Evolutionary conservation across 2,113 vertebrate genomes (phyloP), one percentile per base, ranked within the genome.

Genomic region (Odontophorus gujanensis): DNA sequence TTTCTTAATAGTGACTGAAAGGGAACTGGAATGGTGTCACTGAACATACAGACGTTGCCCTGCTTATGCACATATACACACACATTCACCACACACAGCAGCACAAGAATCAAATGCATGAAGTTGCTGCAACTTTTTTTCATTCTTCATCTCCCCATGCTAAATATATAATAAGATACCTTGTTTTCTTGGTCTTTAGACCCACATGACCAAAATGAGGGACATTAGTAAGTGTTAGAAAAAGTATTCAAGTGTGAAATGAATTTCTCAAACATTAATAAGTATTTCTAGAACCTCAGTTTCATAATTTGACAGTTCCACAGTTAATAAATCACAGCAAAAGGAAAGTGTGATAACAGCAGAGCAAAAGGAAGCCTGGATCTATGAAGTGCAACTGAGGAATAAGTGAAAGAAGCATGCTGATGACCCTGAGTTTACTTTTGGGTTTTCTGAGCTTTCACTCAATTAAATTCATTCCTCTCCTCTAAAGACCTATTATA

Each of bases 291-390:
- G 95, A 96, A 92, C 93, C 88, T 95, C 81, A 68, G 40, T 93
- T 94, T 96, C 91, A 67, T 95, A 82, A 92, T 97, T 92, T 87
- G 96, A 96, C 96, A 94, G 78, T 85, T 96, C 96, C 95, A 95
- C 96, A 97, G 97, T 96, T 97, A 95, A 97, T 97, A 97, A 97
- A 97, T 97, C 96, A 97, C 87, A 92, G 89, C 81, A 62, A 89
- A 95, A 69, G 78, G 93, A 90, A 95, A 92, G 91, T 85, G 91
- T 92, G 82, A 90, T 91, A 97, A 96, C 86, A 95, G 91, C 95
- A 84, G 87, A 92, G 78, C 86, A 93, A 90, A 96, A 91, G 91
- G 85, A 93, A 81, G 76, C 79, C 82, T 90, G 65, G 94, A 96
- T 95, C 94, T 90, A 77, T 96, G 89, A 90, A 85, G 92, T 97